Percentiles rank a stretch among this genome's conserved stretches.
phyloP scores from a whole-genome alignment of 37 sponge, comb jelly and placozoan genomes.

The Bolinopsis microptera region DNA sequence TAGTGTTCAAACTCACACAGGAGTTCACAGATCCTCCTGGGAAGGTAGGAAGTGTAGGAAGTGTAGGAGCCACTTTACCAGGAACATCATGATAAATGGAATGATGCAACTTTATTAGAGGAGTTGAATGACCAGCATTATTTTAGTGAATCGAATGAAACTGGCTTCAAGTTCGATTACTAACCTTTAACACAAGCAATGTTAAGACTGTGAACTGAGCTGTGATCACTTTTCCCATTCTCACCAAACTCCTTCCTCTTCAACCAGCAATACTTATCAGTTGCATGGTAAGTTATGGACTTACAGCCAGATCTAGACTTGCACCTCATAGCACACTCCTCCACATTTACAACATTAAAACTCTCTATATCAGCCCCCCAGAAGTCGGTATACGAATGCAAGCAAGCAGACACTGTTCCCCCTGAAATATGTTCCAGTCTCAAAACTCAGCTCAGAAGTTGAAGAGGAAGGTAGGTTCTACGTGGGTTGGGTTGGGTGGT shows the following conservation, averaged over 20 bases:
- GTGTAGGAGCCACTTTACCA: too few species aligned
- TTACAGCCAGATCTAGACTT: background rate
- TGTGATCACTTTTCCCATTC: background rate
- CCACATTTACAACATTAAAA: background rate
- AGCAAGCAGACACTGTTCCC: background rate
- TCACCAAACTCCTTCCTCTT: background rate
- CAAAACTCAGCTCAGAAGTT: background rate
- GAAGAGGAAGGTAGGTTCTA: too few species aligned
- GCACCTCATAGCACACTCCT: conserved; percentile 5
- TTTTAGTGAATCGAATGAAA: too few species aligned
- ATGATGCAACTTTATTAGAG: too few species aligned
- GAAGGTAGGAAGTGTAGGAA: too few species aligned
- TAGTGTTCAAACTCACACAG: background rate
- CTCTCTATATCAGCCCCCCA: background rate
- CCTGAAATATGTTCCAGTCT: background rate
- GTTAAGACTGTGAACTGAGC: background rate
- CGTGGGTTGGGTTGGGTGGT: too few species aligned
- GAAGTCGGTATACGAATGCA: background rate
- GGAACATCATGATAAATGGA: too few species aligned
- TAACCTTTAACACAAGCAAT: conserved; percentile 7
- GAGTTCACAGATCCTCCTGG: background rate
- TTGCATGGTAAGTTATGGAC: background rate
- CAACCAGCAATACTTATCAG: background rate
- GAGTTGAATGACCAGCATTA: too few species aligned
- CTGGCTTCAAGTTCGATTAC: background rate